phyloP scores from a whole-genome alignment of 2,797 vertebrate species.

The Crax fasciolata region DNA sequence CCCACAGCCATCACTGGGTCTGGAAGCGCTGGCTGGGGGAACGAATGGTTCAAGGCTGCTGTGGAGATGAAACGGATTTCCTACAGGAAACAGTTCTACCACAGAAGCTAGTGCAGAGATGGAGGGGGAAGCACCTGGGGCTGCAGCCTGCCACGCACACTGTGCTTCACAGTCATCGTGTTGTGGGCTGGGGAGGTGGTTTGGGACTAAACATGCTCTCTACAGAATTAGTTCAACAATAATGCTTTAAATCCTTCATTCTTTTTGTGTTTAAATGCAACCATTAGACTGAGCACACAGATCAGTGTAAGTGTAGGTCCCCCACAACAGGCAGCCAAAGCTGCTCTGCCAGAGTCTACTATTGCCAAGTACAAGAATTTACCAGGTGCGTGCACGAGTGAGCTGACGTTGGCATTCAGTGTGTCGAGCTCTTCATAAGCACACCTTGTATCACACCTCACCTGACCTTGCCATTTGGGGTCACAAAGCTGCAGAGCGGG shows the following conservation, averaged over 20 bases:
- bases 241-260: background rate
- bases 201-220: background rate
- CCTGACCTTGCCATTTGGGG: background rate
- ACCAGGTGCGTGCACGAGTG: background rate
- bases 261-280: background rate
- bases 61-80: background rate
- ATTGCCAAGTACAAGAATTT: accelerated
- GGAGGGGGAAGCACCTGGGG: background rate
- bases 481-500: background rate
- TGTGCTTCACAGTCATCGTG: accelerated
- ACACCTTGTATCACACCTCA: background rate
- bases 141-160: too few species aligned
- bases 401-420: background rate
- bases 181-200: background rate
- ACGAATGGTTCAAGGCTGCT: background rate
- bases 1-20: background rate
- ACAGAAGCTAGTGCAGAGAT: background rate
- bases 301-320: background rate
- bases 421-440: background rate
- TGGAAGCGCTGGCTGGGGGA: background rate
- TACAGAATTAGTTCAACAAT: background rate
- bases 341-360: background rate
- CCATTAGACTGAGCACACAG: background rate
- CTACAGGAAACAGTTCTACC: accelerated
- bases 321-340: background rate